These are phyloP conservation scores for Takifugu ocellatus DNA, from an alignment of 2,797 vertebrate species.

Conservation along the genomic window DNA sequence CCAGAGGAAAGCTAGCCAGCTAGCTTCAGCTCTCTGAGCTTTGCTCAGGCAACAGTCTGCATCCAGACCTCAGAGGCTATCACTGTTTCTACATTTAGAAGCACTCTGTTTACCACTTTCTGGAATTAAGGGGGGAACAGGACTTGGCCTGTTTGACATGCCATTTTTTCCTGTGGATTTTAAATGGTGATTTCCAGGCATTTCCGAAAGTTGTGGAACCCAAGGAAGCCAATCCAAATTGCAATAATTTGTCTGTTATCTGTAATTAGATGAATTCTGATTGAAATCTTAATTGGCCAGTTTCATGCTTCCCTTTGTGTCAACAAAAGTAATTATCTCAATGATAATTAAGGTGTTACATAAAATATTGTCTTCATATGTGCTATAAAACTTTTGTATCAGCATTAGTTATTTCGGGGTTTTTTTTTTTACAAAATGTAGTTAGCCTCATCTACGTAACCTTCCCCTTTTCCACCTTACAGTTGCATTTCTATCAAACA, in stretches of 20 bases:
- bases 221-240: constrained; percentile 7
- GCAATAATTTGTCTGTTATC: constrained; percentile 6
- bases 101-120: constrained; percentile 49
- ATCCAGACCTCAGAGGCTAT: constrained; percentile 59
- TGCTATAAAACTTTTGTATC: too few species aligned
- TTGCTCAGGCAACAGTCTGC: constrained; percentile 36
- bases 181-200: constrained; percentile 7
- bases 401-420: too few species aligned
- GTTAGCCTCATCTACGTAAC: too few species aligned
- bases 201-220: neutral
- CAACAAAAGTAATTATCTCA: constrained; percentile 1
- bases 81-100: constrained; percentile 60
- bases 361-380: neutral
- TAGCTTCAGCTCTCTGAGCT: constrained; percentile 34
- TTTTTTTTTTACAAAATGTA: too few species aligned
- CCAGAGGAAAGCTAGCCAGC: constrained; percentile 59
- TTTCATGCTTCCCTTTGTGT: constrained; percentile 3
- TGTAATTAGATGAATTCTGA: neutral
- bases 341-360: neutral
- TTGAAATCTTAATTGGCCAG: neutral
- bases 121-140: constrained; percentile 37
- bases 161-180: constrained; percentile 30
- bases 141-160: constrained; percentile 43
- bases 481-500: too few species aligned
- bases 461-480: too few species aligned